Conservation (phyloP, 2,888 invertebrate genomes). For the Chalcosyrphus nemorum region DNA sequence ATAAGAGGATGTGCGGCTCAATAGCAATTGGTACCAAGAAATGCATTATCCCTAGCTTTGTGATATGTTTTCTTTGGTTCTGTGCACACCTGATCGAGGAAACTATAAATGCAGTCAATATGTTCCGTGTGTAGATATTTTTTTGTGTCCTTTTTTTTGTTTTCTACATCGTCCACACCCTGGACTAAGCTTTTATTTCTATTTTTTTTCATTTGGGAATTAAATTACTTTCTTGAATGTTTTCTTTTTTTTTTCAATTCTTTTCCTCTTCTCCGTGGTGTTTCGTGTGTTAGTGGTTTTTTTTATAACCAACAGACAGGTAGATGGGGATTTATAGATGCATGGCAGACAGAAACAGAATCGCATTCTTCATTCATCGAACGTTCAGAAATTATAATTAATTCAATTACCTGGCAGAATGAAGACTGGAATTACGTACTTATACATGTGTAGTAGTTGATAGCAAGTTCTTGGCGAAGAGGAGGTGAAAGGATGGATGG, state of each 20-base stretch:
- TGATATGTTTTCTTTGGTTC: neutral
- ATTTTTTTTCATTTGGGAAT: constrained; percentile 40
- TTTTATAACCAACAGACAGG: neutral
- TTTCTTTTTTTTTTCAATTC: constrained; percentile 8
- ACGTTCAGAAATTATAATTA: constrained; percentile 58
- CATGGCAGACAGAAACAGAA: constrained; percentile 41
- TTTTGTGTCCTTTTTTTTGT: neutral
- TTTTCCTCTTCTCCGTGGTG: neutral
- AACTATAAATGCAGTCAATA: constrained; percentile 24
- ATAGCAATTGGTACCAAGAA: too few species aligned
- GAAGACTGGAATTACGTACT: constrained; percentile 14
- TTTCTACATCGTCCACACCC: constrained; percentile 37
- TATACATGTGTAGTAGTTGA: constrained; percentile 38
- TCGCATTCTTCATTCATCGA: constrained; percentile 52
- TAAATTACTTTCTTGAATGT: constrained; percentile 16
- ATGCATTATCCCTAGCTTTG: neutral
- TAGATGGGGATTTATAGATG: constrained; percentile 37
- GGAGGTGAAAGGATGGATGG: neutral
- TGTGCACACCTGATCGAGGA: neutral
- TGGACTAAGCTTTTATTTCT: constrained; percentile 41
- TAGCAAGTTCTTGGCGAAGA: neutral
- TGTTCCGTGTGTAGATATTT: neutral
- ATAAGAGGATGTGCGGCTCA: too few species aligned
- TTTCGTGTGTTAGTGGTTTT: too few species aligned
- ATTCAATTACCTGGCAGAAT: constrained; percentile 53